Percentiles rank a stretch among this genome's conserved stretches.
Conservation (phyloP, 1,140 invertebrate genomes). For the Daktulosphaira vitifoliae region DNA sequence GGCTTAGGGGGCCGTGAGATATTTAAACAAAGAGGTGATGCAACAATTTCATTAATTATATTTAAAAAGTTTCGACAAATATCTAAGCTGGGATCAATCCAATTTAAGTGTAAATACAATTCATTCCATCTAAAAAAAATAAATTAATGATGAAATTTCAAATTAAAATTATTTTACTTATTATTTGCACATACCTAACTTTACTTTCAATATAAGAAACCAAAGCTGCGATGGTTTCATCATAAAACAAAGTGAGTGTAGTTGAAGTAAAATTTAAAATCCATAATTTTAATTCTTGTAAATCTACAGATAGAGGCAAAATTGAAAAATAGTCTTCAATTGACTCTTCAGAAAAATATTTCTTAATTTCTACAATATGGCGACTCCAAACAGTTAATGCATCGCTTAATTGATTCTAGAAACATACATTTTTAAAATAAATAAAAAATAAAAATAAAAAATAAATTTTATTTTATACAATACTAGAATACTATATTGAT, state of each 20-base stretch:
- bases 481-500: too few relatives aligned
- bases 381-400: slow-evolving; percentile 28
- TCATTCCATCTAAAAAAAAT: slow-evolving; percentile 19
- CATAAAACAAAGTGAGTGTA: slow-evolving; percentile 11
- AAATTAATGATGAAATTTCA: background rate
- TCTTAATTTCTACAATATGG: slow-evolving; percentile 23
- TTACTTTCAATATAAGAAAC: slow-evolving; percentile 26
- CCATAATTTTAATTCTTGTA: slow-evolving; percentile 22
- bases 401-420: slow-evolving; percentile 10
- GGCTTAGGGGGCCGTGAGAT: slow-evolving; percentile 5
- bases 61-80: slow-evolving; percentile 8
- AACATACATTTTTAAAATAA: too few relatives aligned
- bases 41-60: slow-evolving; percentile 28
- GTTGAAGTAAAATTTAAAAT: slow-evolving; percentile 15
- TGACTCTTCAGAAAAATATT: slow-evolving; percentile 4
- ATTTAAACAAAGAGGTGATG: slow-evolving; percentile 25
- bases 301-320: slow-evolving; percentile 1
- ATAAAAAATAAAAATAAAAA: too few relatives aligned
- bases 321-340: slow-evolving; percentile 26
- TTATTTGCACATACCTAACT: slow-evolving; percentile 11
- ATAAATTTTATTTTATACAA: too few relatives aligned
- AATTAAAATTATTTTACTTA: background rate
- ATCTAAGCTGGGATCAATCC: slow-evolving; percentile 22
- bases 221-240: slow-evolving; percentile 18
- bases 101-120: slow-evolving; percentile 20